phyloP scores from a whole-genome alignment of 2,888 invertebrate genomes.

The Acronicta leporina region DNA sequence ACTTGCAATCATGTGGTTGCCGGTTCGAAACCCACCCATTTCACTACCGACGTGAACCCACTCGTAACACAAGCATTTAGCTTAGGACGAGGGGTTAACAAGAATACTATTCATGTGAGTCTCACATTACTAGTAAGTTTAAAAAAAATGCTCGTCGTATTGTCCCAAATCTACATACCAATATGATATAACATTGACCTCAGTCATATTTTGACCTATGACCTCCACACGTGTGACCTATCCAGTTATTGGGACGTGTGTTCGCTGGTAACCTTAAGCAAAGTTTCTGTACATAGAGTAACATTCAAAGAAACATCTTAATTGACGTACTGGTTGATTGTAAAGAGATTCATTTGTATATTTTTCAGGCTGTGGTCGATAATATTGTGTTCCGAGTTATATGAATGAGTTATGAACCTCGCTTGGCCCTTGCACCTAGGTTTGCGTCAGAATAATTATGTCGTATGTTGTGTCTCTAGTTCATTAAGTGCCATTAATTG shows the following conservation, averaged over 20 bases:
- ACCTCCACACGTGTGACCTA: slow-evolving; percentile 75
- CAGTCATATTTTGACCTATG: slow-evolving; percentile 70
- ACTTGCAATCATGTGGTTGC: too few species aligned
- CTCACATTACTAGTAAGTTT: too few species aligned
- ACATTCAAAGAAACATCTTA: slow-evolving; percentile 4
- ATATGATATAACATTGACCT: slow-evolving; percentile 83
- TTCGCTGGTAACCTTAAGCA: slow-evolving; percentile 67
- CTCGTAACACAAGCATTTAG: too few species aligned
- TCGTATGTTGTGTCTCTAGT: slow-evolving; percentile 74
- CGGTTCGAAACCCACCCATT: too few species aligned
- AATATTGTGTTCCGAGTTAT: slow-evolving; percentile 64
- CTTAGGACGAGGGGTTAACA: too few species aligned
- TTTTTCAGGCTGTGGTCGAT: slow-evolving; percentile 60
- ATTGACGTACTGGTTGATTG: slow-evolving; percentile 42
- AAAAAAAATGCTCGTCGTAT: slow-evolving; percentile 69
- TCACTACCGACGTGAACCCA: too few species aligned
- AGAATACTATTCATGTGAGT: too few species aligned
- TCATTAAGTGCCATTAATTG: slow-evolving; percentile 68
- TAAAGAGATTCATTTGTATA: slow-evolving; percentile 2
- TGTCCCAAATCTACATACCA: slow-evolving; percentile 80
- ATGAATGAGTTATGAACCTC: slow-evolving; percentile 79
- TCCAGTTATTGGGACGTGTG: slow-evolving; percentile 79
- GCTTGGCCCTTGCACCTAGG: slow-evolving; percentile 77
- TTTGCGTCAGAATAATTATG: slow-evolving; percentile 86
- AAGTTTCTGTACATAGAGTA: slow-evolving; percentile 24